Conservation (phyloP, 2,888 invertebrate species). For the Oasisia sp. region DNA sequence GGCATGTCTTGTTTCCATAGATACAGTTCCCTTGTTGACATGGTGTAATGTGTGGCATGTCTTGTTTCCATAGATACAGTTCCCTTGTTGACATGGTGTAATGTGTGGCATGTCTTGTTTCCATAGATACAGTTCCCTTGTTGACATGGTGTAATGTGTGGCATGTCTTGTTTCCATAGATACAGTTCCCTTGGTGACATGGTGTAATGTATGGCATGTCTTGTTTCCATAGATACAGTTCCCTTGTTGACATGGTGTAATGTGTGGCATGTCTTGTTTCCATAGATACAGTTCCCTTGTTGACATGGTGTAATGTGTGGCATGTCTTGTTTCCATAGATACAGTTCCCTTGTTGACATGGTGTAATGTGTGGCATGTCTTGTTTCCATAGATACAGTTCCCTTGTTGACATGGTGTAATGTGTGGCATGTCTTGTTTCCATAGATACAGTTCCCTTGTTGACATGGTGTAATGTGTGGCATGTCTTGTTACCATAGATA, state of each 20-base stretch:
- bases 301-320: no score
- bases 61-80: constrained; percentile 75
- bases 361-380: no score
- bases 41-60: constrained; percentile 44
- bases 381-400: no score
- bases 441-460: no score
- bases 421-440: no score
- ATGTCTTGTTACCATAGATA: no score
- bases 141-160: constrained; percentile 70
- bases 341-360: no score
- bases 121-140: constrained; percentile 83
- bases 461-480: no score
- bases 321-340: no score
- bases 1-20: constrained; percentile 57
- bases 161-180: constrained; percentile 58
- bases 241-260: constrained; percentile 77
- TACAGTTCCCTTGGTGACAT: constrained; percentile 89
- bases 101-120: no score
- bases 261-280: no score
- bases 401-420: no score
- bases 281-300: constrained; percentile 73
- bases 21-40: constrained; percentile 89
- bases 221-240: constrained; percentile 76
- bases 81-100: constrained; percentile 79
- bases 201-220: constrained; percentile 42